Conservation (phyloP, 2,888 invertebrate species). For the Clivina fossor region DNA sequence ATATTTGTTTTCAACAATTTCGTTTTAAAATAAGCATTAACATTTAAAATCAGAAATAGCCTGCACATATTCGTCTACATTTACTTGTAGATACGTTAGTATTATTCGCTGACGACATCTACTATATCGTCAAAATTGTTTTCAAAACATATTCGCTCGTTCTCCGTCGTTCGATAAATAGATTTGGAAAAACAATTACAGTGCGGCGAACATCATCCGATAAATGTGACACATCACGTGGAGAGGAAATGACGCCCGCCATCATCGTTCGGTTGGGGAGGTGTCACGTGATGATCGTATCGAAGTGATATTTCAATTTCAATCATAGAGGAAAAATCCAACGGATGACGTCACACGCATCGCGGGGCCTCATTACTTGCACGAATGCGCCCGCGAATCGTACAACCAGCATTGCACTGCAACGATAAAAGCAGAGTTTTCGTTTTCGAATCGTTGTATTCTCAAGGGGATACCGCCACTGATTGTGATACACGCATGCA, state of each 20-base stretch:
- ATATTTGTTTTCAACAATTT: too few species aligned
- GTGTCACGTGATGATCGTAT: conserved; percentile 3
- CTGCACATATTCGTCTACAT: too few species aligned
- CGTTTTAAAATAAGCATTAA: too few species aligned
- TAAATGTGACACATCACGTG: not conserved
- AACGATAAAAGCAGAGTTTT: conserved; percentile 16
- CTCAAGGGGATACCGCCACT: not conserved
- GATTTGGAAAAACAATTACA: not conserved
- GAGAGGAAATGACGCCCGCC: conserved; percentile 1
- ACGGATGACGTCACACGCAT: conserved; percentile 5
- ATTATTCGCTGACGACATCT: too few species aligned
- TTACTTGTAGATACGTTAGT: too few species aligned
- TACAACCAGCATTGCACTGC: conserved; percentile 5
- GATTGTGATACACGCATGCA: not conserved
- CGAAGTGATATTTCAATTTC: conserved; percentile 10
- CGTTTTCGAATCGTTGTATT: conserved; percentile 5
- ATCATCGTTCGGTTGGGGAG: too few species aligned
- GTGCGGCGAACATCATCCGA: not conserved
- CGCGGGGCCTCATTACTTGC: conserved; percentile 14
- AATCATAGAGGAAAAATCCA: conserved; percentile 8
- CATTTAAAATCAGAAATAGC: too few species aligned
- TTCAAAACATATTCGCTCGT: too few species aligned
- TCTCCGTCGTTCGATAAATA: too few species aligned
- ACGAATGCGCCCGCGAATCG: conserved; percentile 3
- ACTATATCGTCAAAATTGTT: too few species aligned